Evolutionary conservation across 2,797 vertebrate genomes (phyloP).

Genomic region (Hippopotamyrus pictus): DNA sequence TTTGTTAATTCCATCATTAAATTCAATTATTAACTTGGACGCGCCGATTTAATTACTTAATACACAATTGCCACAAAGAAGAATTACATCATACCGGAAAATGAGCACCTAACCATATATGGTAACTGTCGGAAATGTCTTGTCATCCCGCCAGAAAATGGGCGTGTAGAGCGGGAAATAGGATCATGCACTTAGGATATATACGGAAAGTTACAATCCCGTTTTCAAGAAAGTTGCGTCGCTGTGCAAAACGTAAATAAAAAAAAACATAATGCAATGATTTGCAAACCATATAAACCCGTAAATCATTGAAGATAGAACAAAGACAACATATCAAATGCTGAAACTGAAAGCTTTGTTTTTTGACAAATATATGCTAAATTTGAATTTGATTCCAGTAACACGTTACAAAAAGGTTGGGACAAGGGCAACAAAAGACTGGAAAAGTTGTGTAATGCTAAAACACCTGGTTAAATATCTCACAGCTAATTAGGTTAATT

Average conservation of each 20-base stretch:
- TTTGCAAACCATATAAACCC: not conserved
- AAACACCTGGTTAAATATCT: not conserved
- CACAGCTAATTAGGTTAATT: not conserved
- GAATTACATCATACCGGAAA: constrained; percentile 18
- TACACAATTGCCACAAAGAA: not conserved
- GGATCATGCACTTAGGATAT: not conserved
- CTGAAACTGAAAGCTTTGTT: not conserved
- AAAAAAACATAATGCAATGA: not conserved
- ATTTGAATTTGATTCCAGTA: not conserved
- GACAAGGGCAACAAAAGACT: not conserved
- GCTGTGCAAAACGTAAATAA: not conserved
- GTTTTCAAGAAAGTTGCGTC: not conserved
- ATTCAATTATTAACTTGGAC: not conserved
- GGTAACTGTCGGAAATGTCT: not conserved
- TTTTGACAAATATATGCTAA: not conserved
- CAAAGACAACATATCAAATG: not conserved
- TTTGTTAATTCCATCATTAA: not conserved
- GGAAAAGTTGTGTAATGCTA: not conserved
- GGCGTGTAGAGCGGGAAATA: constrained; percentile 12
- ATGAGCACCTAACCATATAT: constrained; percentile 12
- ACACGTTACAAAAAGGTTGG: not conserved
- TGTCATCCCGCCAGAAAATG: not conserved
- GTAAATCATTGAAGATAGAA: not conserved
- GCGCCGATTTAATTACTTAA: not conserved
- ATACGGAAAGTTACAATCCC: not conserved